Evolutionary conservation across 92 coral and sea anemone species (phyloP).

Genomic region (Bergia puertoricense): DNA sequence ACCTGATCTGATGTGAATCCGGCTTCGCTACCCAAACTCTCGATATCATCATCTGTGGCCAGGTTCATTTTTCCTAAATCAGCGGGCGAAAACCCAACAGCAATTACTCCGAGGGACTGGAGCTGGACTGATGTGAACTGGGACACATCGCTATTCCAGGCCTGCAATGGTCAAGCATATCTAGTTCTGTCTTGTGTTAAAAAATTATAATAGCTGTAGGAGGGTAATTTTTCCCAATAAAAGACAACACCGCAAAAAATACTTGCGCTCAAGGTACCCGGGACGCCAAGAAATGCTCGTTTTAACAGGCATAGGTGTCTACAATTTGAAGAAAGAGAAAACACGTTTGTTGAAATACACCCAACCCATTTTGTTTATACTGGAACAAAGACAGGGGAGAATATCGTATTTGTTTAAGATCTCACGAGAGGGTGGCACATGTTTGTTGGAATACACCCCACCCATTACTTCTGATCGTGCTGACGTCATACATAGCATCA

Average conservation of each 20-base stretch:
- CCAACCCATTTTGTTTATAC: background rate
- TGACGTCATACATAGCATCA: no score
- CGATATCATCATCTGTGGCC: conserved; percentile 67
- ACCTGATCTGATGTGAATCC: conserved; percentile 68
- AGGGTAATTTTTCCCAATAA: background rate
- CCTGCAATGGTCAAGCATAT: conserved; percentile 29
- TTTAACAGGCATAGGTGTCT: background rate
- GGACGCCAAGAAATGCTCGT: background rate
- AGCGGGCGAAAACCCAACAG: conserved; percentile 63
- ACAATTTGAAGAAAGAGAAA: background rate
- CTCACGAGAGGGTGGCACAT: background rate
- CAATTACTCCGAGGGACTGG: conserved; percentile 64
- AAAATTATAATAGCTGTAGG: no score
- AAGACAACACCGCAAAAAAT: background rate
- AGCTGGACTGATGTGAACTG: conserved; percentile 71
- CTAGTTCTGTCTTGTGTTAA: no score
- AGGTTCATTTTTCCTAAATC: conserved; percentile 62
- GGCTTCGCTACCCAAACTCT: conserved; percentile 64
- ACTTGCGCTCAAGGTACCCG: background rate
- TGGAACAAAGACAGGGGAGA: background rate
- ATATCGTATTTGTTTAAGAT: background rate
- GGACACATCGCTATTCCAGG: conserved; percentile 57
- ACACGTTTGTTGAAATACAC: background rate
- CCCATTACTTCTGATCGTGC: background rate
- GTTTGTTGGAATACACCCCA: background rate